Evolutionary conservation across 2,113 vertebrate genomes (phyloP), one percentile per base, ranked within the genome.

Genomic region (Ceyx margarethae): DNA sequence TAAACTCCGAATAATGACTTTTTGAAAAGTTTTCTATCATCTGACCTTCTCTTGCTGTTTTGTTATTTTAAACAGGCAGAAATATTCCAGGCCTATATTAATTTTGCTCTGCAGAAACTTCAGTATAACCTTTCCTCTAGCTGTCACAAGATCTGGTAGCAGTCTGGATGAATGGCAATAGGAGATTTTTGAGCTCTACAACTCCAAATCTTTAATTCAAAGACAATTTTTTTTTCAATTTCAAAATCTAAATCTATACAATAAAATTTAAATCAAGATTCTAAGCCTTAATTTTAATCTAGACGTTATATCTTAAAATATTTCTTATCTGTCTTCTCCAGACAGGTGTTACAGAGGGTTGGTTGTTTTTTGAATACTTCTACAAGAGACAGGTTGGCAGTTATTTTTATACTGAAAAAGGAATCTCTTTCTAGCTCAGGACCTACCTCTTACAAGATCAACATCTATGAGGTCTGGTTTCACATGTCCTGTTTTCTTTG

Each of bases 391-490:
- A 28, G 43, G 16, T 67, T 22, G 11, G 9, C 14, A 71, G 28
- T n/a, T 92, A 54, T 51, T 85, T 87, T 67, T 71, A 83, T 10
- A 79, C 17, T 74, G 53, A 81, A 45, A 80, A 91, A 87, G 83
- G 33, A 31, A 46, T 20, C 48, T 77, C 80, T 86, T 82, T 89
- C 53, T 76, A 87, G 76, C 67, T 71, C 29, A 90, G 81, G 69
- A 95, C 98, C 95, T 75, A 99, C 99, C 99, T 99, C 99, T 98
- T 78, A 99, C 99, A 97, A 99, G 98, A 97, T 99, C 99, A 97
- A 99, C 99, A 48, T 99, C 99, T 80, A 99, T 99, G 72, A 99
- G 99, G 96, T 99, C 99, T 94, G 99, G 98, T 97, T 99, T 99
- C 91, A 99, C 99, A 56, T 99, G 99, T 65, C 99, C 99, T 1